phyloP scores from a whole-genome alignment of 92 coral and sea anemone genomes.

The Porites rus region DNA sequence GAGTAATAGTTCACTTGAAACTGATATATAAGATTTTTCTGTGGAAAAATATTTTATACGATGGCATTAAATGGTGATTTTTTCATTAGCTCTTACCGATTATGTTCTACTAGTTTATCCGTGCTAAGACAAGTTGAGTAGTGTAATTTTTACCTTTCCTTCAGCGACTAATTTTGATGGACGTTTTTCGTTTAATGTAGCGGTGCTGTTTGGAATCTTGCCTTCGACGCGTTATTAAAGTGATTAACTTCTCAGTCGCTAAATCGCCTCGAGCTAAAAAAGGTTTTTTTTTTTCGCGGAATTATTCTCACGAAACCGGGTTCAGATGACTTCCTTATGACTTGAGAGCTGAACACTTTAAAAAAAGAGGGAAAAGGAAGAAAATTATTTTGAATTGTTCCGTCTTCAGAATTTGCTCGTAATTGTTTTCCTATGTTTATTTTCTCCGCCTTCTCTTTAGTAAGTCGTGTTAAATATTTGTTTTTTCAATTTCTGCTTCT shows the following conservation, averaged over 20 bases:
- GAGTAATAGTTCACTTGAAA: neutral
- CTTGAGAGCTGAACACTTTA: conserved; percentile 5
- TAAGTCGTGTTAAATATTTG: conserved; percentile 14
- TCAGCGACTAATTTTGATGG: neutral
- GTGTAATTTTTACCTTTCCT: conserved; percentile 4
- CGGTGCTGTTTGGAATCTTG: conserved; percentile 3
- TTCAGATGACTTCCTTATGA: conserved; percentile 34
- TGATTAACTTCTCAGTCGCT: conserved; percentile 4
- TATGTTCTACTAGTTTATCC: neutral
- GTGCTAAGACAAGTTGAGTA: neutral
- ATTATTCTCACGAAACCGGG: conserved; percentile 17
- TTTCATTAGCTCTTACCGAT: neutral
- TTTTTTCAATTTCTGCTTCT: conserved; percentile 9
- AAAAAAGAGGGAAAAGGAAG: neutral
- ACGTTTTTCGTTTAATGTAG: neutral
- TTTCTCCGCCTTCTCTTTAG: conserved; percentile 51
- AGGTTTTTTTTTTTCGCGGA: conserved; percentile 2
- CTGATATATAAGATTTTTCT: neutral
- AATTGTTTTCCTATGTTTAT: conserved; percentile 6
- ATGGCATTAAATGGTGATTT: neutral
- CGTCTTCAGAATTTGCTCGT: neutral
- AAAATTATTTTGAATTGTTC: conserved; percentile 5
- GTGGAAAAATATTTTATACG: neutral
- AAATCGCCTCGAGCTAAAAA: neutral
- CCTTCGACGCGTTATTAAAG: neutral